A percentile compares a stretch with the other conserved stretches of the same genome.
These are phyloP conservation scores for Sarcophaga peregrina DNA, from an alignment of 1,140 invertebrate genomes.

Conservation along the genomic window DNA sequence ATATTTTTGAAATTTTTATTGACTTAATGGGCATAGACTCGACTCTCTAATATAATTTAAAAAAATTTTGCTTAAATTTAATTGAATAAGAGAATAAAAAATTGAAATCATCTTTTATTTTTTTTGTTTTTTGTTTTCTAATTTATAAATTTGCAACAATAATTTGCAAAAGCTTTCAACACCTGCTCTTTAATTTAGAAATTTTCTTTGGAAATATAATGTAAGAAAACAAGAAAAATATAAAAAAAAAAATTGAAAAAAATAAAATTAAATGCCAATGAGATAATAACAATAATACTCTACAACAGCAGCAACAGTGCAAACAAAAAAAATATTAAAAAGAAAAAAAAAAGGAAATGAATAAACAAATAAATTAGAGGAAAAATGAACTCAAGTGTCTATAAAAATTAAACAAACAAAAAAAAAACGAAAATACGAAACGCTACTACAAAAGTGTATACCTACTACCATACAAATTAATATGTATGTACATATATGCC, in stretches of 20 bases:
- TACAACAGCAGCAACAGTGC: neutral
- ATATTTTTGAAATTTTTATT: no score
- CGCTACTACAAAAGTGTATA: no score
- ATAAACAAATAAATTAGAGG: constrained; percentile 27
- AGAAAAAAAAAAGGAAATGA: neutral
- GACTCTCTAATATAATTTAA: no score
- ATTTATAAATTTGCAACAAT: neutral
- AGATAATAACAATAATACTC: constrained; percentile 17
- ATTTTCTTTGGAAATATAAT: constrained; percentile 7
- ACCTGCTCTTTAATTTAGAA: constrained; percentile 5
- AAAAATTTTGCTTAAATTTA: no score
- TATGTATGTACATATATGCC: neutral
- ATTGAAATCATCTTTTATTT: no score
- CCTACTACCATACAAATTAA: no score
- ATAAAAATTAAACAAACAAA: constrained; percentile 25
- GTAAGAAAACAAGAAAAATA: no score
- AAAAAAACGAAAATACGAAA: neutral
- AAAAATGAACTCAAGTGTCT: constrained; percentile 24
- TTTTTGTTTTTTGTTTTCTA: no score
- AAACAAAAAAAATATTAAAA: no score
- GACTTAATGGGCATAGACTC: no score
- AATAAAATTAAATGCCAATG: constrained; percentile 14
- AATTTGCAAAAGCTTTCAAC: neutral
- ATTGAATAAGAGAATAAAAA: no score
- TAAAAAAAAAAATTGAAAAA: neutral